Evolutionary conservation across 2,888 invertebrate genomes (phyloP).

Genomic region (Polietes domitor): DNA sequence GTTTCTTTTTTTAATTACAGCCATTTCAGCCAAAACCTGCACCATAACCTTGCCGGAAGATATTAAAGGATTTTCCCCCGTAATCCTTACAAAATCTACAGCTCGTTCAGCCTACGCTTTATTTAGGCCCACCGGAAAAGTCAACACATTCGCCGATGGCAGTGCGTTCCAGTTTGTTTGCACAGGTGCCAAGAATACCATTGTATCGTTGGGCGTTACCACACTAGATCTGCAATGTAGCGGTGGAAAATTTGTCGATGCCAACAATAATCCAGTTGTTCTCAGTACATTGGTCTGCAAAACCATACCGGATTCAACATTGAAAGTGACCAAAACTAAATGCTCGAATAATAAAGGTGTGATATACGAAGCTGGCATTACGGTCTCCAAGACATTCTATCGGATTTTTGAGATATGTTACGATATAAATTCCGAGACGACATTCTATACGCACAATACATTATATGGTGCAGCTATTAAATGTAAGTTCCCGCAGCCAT

Average conservation of each 20-base stretch:
- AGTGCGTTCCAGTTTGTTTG: conserved; percentile 70
- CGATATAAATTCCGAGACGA: conserved; percentile 70
- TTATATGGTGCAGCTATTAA: conserved; percentile 78
- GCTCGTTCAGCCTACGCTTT: conserved; percentile 39
- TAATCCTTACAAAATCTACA: conserved; percentile 12
- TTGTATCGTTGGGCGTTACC: conserved; percentile 46
- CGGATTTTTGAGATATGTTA: conserved; percentile 60
- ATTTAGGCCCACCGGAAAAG: conserved; percentile 68
- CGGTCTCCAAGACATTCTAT: conserved; percentile 42
- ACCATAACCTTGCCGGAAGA: conserved; percentile 17
- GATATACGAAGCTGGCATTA: conserved; percentile 71
- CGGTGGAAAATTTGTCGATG: conserved; percentile 31
- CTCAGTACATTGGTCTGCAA: conserved; percentile 61
- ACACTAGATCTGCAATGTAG: conserved; percentile 62
- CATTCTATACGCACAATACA: conserved; percentile 77
- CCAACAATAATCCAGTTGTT: background rate
- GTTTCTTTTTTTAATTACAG: background rate
- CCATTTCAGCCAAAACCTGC: conserved; percentile 6
- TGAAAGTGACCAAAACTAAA: conserved; percentile 70
- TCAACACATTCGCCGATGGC: conserved; percentile 60
- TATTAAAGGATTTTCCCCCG: conserved; percentile 1
- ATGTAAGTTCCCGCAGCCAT: conserved; percentile 78
- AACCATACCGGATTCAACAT: conserved; percentile 66
- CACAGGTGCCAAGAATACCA: conserved; percentile 69
- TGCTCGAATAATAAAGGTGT: conserved; percentile 70